phyloP scores from a whole-genome alignment of 2,113 vertebrate species.

The Gopherus flavomarginatus region DNA sequence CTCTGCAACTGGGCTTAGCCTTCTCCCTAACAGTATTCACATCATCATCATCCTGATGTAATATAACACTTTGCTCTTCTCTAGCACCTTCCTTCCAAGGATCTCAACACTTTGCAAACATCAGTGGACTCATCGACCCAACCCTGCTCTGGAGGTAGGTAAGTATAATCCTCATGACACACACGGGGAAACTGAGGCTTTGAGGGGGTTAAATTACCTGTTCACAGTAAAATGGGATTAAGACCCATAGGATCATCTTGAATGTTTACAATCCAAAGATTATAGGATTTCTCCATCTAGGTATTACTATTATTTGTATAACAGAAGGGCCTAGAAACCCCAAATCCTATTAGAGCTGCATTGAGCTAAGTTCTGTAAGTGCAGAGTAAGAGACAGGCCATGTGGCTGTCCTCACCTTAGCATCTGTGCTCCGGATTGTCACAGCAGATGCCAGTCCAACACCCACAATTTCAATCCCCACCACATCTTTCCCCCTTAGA shows the following conservation, averaged over 20 bases:
- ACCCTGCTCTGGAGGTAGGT: accelerated
- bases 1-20: not conserved
- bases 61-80: accelerated
- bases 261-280: not conserved
- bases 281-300: not conserved
- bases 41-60: not conserved
- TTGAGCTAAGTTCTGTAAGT: not conserved
- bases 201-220: not conserved
- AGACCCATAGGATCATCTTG: not conserved
- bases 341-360: not conserved
- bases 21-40: not conserved
- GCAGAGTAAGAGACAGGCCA: not conserved
- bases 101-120: not conserved
- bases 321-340: not conserved
- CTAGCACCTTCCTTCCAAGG: accelerated
- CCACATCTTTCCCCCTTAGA: not conserved
- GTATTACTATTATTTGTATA: not conserved
- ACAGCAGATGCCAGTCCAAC: not conserved
- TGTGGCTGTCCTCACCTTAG: not conserved
- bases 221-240: not conserved
- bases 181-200: not conserved
- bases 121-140: accelerated
- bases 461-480: not conserved
- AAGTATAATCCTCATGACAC: not conserved
- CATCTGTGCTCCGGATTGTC: not conserved